Base-by-base conservation (phyloP, 1,140 invertebrate genomes). In the Bursaphelenchus mucronatus region DNA sequence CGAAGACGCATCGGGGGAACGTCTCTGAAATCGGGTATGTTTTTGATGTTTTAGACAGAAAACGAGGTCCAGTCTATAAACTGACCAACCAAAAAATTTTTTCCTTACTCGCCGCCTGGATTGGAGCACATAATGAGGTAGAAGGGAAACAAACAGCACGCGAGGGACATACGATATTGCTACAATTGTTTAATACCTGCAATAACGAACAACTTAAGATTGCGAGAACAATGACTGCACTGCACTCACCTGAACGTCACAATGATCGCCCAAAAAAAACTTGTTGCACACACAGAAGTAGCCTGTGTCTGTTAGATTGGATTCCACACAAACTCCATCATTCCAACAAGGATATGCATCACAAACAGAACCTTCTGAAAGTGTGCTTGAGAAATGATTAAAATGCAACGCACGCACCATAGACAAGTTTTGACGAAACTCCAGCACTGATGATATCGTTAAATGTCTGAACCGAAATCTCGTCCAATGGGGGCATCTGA, bases 391-490 rank as follows among this genome's bases (percentile, higher is more conserved):
- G 10, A 47, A 54, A 9, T n/a, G 8, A 15, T 15, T 3, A 15
- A 9, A 56, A 45, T 46, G 8, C 43, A 19, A 66, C 17, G 8
- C 21, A 66, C 17, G 8, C 21, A 67, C 66, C 66, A 49, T 67
- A 67, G 44, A 67, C 53, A 17, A 67, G 53, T 45, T 66, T 53
- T 3, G 66, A 67, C 40, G 66, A 67, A 5, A 67, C 66, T 10
- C 66, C 66, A 19, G 66, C 66, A 67, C 50, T 67, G 40, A 67
- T 56, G 45, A 67, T 57, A 13, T 67, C 66, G 15, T 68, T 65
- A 4, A 67, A 59, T 2, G 66, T 67, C 17, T 67, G 15, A 13
- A 67, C 40, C 8, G 65, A 39, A 6, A 64, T 41, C 19, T 64
- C 51, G 30, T 62, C 50, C 57, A 59, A n/a, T 3, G 57, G 57